Evolutionary conservation across 2,888 invertebrate genomes (phyloP).

Genomic region (Pediacus dermestoides): DNA sequence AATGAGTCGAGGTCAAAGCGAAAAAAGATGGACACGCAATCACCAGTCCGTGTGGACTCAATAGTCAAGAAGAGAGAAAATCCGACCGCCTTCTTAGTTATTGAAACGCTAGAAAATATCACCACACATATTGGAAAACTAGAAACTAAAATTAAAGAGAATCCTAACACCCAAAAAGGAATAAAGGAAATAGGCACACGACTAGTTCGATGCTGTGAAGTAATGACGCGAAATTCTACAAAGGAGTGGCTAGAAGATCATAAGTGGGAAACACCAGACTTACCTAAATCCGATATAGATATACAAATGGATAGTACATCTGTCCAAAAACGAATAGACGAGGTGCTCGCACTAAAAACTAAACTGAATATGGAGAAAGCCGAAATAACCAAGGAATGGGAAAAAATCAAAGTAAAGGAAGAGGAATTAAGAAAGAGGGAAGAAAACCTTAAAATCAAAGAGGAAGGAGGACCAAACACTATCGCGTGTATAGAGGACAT

Average conservation of each 20-base stretch:
- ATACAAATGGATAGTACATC: not conserved
- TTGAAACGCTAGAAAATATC: not conserved
- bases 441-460: too few species aligned
- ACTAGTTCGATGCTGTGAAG: not conserved
- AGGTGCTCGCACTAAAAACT: not conserved
- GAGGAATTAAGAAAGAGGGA: constrained; percentile 1
- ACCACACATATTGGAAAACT: not conserved
- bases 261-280: not conserved
- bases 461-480: too few species aligned
- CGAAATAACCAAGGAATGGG: not conserved
- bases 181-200: not conserved
- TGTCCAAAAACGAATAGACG: not conserved
- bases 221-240: not conserved
- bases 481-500: too few species aligned
- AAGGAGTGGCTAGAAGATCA: not conserved
- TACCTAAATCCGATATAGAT: not conserved
- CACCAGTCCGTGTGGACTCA: too few species aligned
- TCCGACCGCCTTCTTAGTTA: not conserved
- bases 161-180: not conserved
- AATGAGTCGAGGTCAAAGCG: too few species aligned
- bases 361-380: not conserved
- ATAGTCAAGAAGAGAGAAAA: too few species aligned
- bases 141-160: not conserved
- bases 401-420: not conserved
- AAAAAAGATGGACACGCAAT: too few species aligned